phyloP scores from a whole-genome alignment of 2,888 invertebrate genomes.

The Zhuqinia jingwanae region DNA sequence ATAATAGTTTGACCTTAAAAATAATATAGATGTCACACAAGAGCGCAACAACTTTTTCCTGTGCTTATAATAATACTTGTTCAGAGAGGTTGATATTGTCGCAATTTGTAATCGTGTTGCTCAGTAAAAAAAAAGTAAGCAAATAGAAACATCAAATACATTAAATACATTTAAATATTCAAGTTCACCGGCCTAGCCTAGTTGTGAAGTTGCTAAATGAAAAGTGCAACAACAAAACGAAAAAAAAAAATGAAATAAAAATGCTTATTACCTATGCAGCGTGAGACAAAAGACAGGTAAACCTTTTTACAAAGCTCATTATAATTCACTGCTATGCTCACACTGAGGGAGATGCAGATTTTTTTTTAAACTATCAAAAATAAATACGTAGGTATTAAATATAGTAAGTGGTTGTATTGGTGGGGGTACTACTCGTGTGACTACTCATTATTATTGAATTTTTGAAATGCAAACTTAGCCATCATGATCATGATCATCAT shows the following conservation, averaged over 20 bases:
- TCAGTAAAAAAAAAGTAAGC: not conserved
- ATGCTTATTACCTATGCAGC: not conserved
- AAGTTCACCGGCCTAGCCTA: not conserved
- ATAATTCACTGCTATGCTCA: no score
- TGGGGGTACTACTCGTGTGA: no score
- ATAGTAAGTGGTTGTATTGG: no score
- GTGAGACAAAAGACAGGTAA: slow-evolving; percentile 55
- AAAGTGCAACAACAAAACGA: slow-evolving; percentile 47
- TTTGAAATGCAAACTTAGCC: no score
- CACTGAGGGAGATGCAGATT: no score
- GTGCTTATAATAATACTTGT: not conserved
- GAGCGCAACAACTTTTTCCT: not conserved
- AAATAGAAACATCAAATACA: not conserved
- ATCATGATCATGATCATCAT: no score
- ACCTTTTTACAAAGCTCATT: slow-evolving; percentile 26
- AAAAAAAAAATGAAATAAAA: slow-evolving; percentile 4
- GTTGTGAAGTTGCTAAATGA: slow-evolving; percentile 38
- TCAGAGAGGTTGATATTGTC: not conserved
- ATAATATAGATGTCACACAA: slow-evolving; percentile 67
- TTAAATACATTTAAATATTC: not conserved
- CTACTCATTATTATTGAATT: no score
- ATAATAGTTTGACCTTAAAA: slow-evolving; percentile 70
- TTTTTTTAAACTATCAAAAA: no score
- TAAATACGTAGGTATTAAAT: no score
- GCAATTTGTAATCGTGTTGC: slow-evolving; percentile 4